phyloP scores from a whole-genome alignment of 2,113 vertebrate species.

The Athene cunicularia region DNA sequence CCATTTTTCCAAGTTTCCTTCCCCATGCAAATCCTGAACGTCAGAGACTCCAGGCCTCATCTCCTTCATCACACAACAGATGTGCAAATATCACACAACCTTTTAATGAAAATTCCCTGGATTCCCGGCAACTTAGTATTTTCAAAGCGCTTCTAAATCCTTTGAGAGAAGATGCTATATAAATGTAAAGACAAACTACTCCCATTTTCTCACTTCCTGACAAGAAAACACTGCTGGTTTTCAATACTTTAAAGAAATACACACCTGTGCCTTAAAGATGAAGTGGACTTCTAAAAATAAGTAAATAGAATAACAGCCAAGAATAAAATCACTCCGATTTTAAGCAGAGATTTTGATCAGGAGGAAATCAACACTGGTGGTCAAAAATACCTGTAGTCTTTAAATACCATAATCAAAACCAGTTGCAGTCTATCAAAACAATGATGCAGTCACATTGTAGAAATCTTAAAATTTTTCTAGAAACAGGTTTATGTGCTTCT shows the following conservation, averaged over 20 bases:
- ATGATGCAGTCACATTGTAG: fast-evolving
- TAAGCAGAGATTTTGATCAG: not conserved
- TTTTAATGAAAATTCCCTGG: not conserved
- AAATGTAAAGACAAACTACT: not conserved
- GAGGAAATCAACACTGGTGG: not conserved
- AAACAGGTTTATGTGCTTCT: not conserved
- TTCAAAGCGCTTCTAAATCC: not conserved
- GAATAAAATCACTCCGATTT: not conserved
- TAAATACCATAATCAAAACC: not conserved
- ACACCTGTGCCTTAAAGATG: not conserved
- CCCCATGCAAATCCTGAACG: not conserved
- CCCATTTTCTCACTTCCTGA: not conserved
- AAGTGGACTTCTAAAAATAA: not conserved
- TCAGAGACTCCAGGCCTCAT: not conserved
- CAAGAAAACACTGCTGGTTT: not conserved
- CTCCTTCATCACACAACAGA: not conserved
- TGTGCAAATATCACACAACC: not conserved
- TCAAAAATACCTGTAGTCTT: not conserved
- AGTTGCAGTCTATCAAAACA: not conserved
- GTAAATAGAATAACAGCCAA: not conserved
- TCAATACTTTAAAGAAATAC: not conserved
- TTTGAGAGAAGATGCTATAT: not conserved
- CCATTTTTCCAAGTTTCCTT: not conserved
- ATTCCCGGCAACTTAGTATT: not conserved
- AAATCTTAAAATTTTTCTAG: not conserved